Percentiles rank a stretch among this genome's conserved stretches.
phyloP scores from a whole-genome alignment of 2,888 invertebrate genomes.

The Scotopteryx bipunctaria region DNA sequence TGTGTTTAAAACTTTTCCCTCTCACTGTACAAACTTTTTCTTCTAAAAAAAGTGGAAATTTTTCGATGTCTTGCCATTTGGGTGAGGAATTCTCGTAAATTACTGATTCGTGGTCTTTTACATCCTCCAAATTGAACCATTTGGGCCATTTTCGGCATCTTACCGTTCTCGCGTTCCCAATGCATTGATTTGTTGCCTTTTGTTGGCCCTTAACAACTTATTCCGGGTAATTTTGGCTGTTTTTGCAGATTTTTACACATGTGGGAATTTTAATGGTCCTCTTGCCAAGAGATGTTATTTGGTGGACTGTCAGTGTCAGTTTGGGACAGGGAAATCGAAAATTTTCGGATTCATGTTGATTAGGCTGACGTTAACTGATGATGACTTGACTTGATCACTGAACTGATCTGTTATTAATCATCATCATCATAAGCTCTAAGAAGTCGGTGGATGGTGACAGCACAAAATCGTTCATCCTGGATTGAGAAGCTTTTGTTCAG shows the following conservation, averaged over 20 bases:
- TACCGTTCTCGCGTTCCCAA: conserved; percentile 22
- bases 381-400: too few species aligned
- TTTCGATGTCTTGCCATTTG: conserved; percentile 30
- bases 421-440: too few species aligned
- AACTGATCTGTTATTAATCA: too few species aligned
- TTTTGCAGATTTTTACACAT: conserved; percentile 3
- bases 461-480: too few species aligned
- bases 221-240: conserved; percentile 8
- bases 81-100: conserved; percentile 36
- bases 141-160: conserved; percentile 25
- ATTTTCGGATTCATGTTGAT: not conserved
- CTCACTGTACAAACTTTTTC: conserved; percentile 13
- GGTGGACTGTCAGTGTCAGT: conserved; percentile 1
- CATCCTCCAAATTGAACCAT: conserved; percentile 36
- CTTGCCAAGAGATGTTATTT: conserved; percentile 5
- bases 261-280: conserved; percentile 16
- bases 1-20: not conserved
- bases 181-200: conserved; percentile 34
- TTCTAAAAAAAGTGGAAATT: conserved; percentile 27
- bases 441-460: too few species aligned
- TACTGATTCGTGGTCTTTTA: conserved; percentile 38
- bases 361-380: too few species aligned
- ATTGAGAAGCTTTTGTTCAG: too few species aligned
- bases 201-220: conserved; percentile 5
- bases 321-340: conserved; percentile 14